phyloP scores from a whole-genome alignment of 2,113 vertebrate species.

The Lagopus leucura region DNA sequence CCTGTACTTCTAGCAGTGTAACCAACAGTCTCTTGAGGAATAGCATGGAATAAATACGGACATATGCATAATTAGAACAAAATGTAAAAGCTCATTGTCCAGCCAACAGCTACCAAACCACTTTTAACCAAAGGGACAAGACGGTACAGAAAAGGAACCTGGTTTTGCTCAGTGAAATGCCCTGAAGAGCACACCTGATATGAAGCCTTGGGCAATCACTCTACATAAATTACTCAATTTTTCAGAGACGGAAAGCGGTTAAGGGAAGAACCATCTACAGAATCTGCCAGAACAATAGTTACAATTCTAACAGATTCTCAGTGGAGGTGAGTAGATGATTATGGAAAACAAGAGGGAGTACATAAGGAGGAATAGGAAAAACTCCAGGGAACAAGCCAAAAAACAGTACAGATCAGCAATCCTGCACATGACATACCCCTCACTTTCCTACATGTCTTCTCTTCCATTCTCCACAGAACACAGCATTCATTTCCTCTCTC shows the following conservation, averaged over 20 bases:
- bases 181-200: no score
- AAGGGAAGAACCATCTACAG: background rate
- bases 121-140: no score
- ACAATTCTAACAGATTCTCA: background rate
- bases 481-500: background rate
- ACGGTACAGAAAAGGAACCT: no score
- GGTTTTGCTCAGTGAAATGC: no score
- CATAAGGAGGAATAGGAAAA: background rate
- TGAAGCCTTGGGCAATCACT: no score
- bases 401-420: background rate
- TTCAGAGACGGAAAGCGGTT: accelerated
- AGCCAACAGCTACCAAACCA: no score
- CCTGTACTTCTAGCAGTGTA: no score
- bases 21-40: no score
- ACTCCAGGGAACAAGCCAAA: background rate
- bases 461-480: background rate
- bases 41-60: no score
- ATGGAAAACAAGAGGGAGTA: background rate
- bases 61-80: no score
- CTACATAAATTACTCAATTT: background rate
- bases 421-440: background rate
- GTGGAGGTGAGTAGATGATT: background rate
- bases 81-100: no score
- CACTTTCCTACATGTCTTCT: background rate
- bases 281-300: background rate